phyloP scores from a whole-genome alignment of 2,888 invertebrate species.

The Phasia obesa region DNA sequence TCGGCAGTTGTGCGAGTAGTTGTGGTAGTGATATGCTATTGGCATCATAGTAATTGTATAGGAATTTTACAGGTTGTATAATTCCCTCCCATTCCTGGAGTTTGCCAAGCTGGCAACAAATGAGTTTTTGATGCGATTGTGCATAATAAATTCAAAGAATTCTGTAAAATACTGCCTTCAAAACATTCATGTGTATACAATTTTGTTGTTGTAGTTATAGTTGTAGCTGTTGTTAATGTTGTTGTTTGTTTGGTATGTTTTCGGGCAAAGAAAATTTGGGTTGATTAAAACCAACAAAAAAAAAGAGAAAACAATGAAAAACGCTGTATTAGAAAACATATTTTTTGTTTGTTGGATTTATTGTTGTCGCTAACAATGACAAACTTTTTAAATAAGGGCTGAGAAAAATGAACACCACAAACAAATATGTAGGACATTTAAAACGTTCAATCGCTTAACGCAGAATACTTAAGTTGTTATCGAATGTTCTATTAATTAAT shows the following conservation, averaged over 20 bases:
- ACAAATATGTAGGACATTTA: too few relatives aligned
- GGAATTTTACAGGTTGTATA: constrained; percentile 55
- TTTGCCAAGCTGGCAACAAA: constrained; percentile 56
- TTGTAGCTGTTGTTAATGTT: constrained; percentile 12
- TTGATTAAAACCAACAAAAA: constrained; percentile 60
- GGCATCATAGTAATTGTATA: neutral
- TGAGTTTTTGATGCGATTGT: constrained; percentile 70
- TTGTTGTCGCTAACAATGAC: constrained; percentile 45
- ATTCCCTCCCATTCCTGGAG: constrained; percentile 33
- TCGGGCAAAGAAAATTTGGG: constrained; percentile 30
- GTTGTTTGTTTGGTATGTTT: constrained; percentile 27
- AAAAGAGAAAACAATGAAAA: neutral
- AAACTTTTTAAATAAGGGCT: constrained; percentile 22
- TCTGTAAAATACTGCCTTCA: constrained; percentile 12
- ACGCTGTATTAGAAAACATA: neutral
- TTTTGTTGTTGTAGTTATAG: constrained; percentile 27
- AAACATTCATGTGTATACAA: constrained; percentile 21
- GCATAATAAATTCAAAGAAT: constrained; percentile 66
- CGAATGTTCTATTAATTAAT: constrained; percentile 58
- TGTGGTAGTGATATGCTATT: constrained; percentile 14
- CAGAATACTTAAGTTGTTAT: too few relatives aligned
- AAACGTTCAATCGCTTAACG: too few relatives aligned
- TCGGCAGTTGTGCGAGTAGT: neutral
- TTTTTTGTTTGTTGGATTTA: constrained; percentile 25
- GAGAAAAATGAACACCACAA: neutral